phyloP scores from a whole-genome alignment of 92 coral and sea anemone genomes.

The Parazoanthus swiftii region DNA sequence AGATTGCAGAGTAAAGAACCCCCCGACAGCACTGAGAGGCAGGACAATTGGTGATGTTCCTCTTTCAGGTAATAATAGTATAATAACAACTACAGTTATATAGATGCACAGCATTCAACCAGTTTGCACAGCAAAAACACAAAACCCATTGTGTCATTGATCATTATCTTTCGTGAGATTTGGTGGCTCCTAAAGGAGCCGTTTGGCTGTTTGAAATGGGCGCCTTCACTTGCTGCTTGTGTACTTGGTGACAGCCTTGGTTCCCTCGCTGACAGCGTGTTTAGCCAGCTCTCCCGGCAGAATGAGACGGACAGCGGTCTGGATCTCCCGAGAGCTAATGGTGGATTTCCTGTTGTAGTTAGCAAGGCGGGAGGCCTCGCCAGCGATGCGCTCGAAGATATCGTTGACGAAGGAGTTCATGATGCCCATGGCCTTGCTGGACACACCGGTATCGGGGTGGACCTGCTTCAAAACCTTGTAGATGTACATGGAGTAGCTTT shows the following conservation, averaged over 20 bases:
- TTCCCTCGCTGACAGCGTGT: not conserved
- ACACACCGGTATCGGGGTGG: constrained; percentile 20
- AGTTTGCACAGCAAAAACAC: too few species aligned
- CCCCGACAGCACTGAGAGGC: too few species aligned
- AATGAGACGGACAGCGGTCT: not conserved
- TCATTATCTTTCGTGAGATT: constrained; percentile 39
- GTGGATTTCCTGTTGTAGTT: not conserved
- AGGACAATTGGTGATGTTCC: too few species aligned
- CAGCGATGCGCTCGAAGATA: too few species aligned
- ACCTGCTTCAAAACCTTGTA: constrained; percentile 4
- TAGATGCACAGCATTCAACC: too few species aligned
- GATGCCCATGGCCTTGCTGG: not conserved
- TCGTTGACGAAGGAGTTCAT: constrained; percentile 7
- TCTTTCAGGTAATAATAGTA: too few species aligned
- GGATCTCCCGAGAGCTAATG: too few species aligned
- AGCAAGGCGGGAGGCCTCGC: constrained; percentile 4
- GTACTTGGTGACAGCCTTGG: not conserved
- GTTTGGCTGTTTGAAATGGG: constrained; percentile 20
- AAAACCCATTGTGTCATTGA: too few species aligned
- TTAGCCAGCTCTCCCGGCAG: constrained; percentile 22
- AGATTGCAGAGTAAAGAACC: too few species aligned
- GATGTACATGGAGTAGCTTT: too few species aligned
- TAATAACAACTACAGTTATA: too few species aligned
- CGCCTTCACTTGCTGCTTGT: not conserved
- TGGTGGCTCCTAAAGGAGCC: constrained; percentile 73